Evolutionary conservation across 2,113 vertebrate genomes (phyloP), one percentile per base, ranked within the genome.

Genomic region (Pachyramphus minor): DNA sequence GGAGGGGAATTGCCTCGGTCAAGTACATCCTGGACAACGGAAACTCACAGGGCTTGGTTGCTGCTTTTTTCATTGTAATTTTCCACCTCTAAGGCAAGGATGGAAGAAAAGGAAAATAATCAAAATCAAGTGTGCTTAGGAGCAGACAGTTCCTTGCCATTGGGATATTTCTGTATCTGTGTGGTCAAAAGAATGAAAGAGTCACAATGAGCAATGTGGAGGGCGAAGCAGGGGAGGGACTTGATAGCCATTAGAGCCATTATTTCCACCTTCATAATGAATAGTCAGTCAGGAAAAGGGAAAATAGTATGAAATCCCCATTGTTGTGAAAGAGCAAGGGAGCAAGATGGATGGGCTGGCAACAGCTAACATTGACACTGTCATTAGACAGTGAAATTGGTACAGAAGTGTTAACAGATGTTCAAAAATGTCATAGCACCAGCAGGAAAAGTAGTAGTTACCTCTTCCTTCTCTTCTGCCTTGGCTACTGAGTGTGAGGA

Each of bases 321-420:
- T 78, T 91, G 58, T 49, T 87, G 59, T 79, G 42, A 64, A 78
- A 74, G 25, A 92, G 44, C 60, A 78, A 82, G 63, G 69, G 60
- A 94, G 88, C 28, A 94, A 93, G 85, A 93, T 37, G 71, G 78
- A 95, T 93, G 64, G 74, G 56, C 39, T 75, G 60, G 72, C 13
- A 80, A 68, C 68, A 86, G 47, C 56, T 77, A 72, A 41, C 22
- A 45, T 52, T 78, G 85, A 93, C 73, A 60, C 47, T 63, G 60
- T 44, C 60, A 50, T 86, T 47, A 80, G 64, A 64, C 82, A 88
- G 27, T 84, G 39, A 86, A 94, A 96, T 63, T n/a, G 24, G 42
- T 71, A 31, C 16, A 24, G 49, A 68, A 78, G 44, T 47, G 27
- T 31, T 88, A 60, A 69, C 47, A 72, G 76, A 56, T 86, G 79